Evolutionary conservation across 1,140 invertebrate genomes (phyloP).

Genomic region (Drosophila triauraria): DNA sequence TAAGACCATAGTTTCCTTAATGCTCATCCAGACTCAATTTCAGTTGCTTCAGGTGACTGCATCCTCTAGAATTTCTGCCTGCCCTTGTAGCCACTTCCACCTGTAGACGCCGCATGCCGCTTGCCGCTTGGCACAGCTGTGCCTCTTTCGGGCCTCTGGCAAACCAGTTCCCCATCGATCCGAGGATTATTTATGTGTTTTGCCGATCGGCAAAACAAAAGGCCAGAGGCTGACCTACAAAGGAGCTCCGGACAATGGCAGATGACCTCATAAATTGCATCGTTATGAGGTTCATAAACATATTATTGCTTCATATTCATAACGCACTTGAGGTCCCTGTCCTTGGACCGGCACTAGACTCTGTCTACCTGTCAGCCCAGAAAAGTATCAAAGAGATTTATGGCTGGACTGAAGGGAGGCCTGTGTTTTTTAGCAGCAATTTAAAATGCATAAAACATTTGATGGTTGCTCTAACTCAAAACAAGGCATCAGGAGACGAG

Average conservation of each 20-base stretch:
- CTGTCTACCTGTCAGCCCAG: conserved; percentile 24
- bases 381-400: conserved; percentile 59
- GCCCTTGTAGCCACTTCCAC: conserved; percentile 39
- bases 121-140: conserved; percentile 34
- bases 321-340: conserved; percentile 53
- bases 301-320: conserved; percentile 79
- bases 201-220: conserved; percentile 40
- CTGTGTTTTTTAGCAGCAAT: conserved; percentile 62
- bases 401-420: conserved; percentile 18
- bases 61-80: not conserved
- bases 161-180: conserved; percentile 40
- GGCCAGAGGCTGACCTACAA: conserved; percentile 33
- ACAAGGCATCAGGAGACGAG: conserved; percentile 37
- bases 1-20: no score
- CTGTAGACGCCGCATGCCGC: conserved; percentile 39
- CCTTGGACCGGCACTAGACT: conserved; percentile 44
- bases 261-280: conserved; percentile 76
- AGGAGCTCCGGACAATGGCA: conserved; percentile 21
- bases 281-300: conserved; percentile 78
- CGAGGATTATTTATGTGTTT: conserved; percentile 46
- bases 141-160: conserved; percentile 11
- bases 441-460: conserved; percentile 75
- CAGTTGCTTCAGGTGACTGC: not conserved
- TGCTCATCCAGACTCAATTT: not conserved
- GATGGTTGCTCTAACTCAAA: conserved; percentile 49